A percentile compares a stretch with the other conserved stretches of the same genome.
Evolutionary conservation across 2,888 invertebrate genomes (phyloP).

Genomic region (Agrotis puta): DNA sequence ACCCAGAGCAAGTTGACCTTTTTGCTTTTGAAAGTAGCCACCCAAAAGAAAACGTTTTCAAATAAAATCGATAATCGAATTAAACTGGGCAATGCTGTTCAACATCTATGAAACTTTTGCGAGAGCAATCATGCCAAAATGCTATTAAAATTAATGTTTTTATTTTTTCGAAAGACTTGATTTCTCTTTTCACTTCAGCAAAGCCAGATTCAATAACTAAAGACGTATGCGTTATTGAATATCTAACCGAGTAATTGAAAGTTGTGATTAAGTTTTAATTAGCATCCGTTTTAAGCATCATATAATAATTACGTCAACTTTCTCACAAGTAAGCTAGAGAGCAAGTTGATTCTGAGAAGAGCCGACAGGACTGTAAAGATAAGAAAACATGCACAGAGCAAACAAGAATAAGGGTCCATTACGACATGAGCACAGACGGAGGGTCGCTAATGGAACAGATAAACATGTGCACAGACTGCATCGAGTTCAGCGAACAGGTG

Average conservation of each 20-base stretch:
- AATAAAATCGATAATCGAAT: constrained; percentile 41
- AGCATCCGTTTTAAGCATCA: constrained; percentile 36
- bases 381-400: constrained; percentile 49
- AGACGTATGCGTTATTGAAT: constrained; percentile 39
- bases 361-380: constrained; percentile 37
- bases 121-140: constrained; percentile 60
- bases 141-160: constrained; percentile 57
- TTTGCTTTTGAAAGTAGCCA: too few species aligned
- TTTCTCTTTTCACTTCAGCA: constrained; percentile 57
- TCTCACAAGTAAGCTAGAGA: constrained; percentile 35
- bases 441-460: constrained; percentile 64
- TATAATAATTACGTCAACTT: constrained; percentile 43
- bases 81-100: constrained; percentile 32
- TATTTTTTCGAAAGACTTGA: constrained; percentile 48
- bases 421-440: constrained; percentile 52
- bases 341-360: constrained; percentile 37
- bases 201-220: constrained; percentile 37
- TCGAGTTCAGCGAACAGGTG: constrained; percentile 57
- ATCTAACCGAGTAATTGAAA: constrained; percentile 26
- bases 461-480: constrained; percentile 58
- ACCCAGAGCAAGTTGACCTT: too few species aligned
- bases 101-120: constrained; percentile 37
- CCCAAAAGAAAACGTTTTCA: constrained; percentile 31
- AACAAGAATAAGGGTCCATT: constrained; percentile 58
- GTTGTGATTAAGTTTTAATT: constrained; percentile 39